Percentiles rank a stretch among this genome's conserved stretches.
Conservation (phyloP, 35 echinoderm and acorn worm species). For the Apostichopus parvimensis region DNA sequence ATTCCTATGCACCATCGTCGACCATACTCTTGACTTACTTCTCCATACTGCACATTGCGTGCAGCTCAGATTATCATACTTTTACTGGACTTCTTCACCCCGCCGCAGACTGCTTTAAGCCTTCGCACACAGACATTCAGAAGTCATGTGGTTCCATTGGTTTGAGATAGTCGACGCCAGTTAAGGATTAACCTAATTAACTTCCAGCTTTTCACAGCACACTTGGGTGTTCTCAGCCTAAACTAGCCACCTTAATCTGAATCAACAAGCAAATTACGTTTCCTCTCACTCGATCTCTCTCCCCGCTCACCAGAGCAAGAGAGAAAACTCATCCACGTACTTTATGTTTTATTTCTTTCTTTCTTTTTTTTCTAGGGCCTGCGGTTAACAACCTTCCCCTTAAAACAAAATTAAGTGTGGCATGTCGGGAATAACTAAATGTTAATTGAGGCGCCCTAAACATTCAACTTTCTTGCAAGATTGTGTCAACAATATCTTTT, state of each 20-base stretch:
- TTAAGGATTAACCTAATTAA: constrained; percentile 41
- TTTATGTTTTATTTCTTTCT: neutral
- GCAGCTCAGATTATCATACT: neutral
- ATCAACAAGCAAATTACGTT: constrained; percentile 8
- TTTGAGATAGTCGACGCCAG: constrained; percentile 17
- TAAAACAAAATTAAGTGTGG: neutral
- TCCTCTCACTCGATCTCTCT: neutral
- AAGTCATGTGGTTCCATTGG: neutral
- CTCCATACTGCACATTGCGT: no score
- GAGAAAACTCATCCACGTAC: neutral
- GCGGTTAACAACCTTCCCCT: constrained; percentile 2
- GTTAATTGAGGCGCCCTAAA: neutral
- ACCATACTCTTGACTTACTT: no score
- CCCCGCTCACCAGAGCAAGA: neutral
- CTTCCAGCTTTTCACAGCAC: neutral
- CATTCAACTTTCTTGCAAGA: neutral
- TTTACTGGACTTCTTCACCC: no score
- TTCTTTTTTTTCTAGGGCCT: neutral
- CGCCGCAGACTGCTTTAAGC: neutral
- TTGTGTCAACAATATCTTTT: neutral
- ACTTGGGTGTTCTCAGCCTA: constrained; percentile 17
- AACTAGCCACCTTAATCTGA: constrained; percentile 9
- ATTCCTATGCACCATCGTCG: no score
- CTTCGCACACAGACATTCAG: neutral
- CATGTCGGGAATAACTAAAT: neutral